Evolutionary conservation across 2,888 invertebrate genomes (phyloP).

Genomic region (Amphipyra tragopoginis): DNA sequence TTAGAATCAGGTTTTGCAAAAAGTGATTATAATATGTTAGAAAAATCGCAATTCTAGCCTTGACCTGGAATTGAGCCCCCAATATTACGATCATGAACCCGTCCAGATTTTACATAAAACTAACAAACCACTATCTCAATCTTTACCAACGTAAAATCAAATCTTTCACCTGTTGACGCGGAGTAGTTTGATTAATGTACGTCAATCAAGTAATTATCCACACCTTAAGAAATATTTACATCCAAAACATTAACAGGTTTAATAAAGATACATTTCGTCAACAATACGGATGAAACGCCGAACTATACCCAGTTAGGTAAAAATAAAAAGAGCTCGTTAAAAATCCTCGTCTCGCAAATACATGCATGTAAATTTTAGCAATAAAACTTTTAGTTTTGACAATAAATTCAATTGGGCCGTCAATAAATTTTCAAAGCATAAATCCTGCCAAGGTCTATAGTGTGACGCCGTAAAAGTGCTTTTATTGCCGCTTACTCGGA

Average conservation of each 20-base stretch:
- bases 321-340: conserved; percentile 57
- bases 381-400: conserved; percentile 80
- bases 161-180: too few relatives aligned
- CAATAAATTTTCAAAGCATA: conserved; percentile 82
- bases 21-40: too few relatives aligned
- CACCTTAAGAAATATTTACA: neutral
- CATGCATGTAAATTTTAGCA: conserved; percentile 67
- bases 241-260: conserved; percentile 10
- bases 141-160: too few relatives aligned
- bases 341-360: conserved; percentile 51
- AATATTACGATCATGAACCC: too few relatives aligned
- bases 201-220: too few relatives aligned
- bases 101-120: too few relatives aligned
- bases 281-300: conserved; percentile 18
- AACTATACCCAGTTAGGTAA: conserved; percentile 39
- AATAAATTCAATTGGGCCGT: conserved; percentile 80
- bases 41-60: too few relatives aligned
- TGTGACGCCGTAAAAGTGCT: conserved; percentile 73
- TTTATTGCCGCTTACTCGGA: conserved; percentile 71
- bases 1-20: too few relatives aligned
- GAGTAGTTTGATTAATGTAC: too few relatives aligned
- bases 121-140: too few relatives aligned
- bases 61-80: too few relatives aligned
- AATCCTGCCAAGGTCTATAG: conserved; percentile 76
- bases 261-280: conserved; percentile 17